Evolutionary conservation across 2,113 vertebrate species (phyloP).

Genomic region (Pristiophorus japonicus): DNA sequence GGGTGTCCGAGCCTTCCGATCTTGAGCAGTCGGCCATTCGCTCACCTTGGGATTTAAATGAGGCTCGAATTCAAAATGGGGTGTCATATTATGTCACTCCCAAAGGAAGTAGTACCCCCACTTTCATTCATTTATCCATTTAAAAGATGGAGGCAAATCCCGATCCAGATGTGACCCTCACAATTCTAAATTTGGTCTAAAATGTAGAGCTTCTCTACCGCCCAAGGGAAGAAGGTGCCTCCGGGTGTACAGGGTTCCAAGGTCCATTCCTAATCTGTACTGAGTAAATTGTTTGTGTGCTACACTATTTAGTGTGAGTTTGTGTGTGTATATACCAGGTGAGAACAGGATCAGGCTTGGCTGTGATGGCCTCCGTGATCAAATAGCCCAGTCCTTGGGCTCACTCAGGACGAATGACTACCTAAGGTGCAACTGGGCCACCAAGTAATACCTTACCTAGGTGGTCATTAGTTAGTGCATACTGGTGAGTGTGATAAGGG

Average conservation of each 20-base stretch:
- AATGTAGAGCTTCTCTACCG: background rate
- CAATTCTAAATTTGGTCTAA: background rate
- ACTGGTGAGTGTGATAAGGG: background rate
- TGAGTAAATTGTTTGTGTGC: background rate
- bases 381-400: background rate
- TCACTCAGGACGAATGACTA: background rate
- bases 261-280: background rate
- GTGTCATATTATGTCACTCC: background rate
- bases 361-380: background rate
- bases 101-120: background rate
- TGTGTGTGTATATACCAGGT: background rate
- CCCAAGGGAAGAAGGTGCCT: background rate
- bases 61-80: background rate
- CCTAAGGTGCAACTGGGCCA: background rate
- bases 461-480: background rate
- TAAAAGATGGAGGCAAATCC: background rate
- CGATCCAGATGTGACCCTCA: background rate
- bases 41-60: background rate
- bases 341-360: background rate
- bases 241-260: background rate
- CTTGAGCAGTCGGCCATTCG: too few species aligned
- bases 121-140: background rate
- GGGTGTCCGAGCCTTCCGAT: background rate
- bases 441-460: background rate
- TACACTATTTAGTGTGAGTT: background rate